These are phyloP conservation scores for Tribolium madens DNA, from an alignment of 1,140 invertebrate species.

Conservation along the genomic window DNA sequence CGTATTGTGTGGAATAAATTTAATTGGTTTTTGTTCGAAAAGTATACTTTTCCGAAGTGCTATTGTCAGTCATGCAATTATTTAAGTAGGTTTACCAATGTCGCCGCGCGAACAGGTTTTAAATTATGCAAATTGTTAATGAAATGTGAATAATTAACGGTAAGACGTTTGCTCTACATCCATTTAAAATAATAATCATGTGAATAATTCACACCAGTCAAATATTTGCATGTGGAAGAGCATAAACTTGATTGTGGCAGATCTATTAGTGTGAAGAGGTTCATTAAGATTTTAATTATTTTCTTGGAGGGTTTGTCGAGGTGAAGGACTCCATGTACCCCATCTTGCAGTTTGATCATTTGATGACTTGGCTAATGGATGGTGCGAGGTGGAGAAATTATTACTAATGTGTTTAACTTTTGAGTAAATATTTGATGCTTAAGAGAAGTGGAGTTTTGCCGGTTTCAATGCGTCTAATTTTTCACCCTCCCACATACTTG, in stretches of 20 bases:
- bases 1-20: slow-evolving; percentile 33
- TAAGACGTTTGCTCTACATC: slow-evolving; percentile 19
- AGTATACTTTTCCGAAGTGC: not conserved
- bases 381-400: not conserved
- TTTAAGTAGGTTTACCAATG: slow-evolving; percentile 23
- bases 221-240: slow-evolving; percentile 17
- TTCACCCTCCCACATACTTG: not conserved
- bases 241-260: slow-evolving; percentile 16
- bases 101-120: slow-evolving; percentile 10
- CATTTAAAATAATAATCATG: slow-evolving; percentile 5
- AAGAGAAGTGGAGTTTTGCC: not conserved
- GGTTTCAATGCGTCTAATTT: not conserved
- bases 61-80: slow-evolving; percentile 21
- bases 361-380: not conserved
- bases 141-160: slow-evolving; percentile 37
- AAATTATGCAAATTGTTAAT: slow-evolving; percentile 38
- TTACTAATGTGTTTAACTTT: not conserved
- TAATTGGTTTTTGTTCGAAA: slow-evolving; percentile 31
- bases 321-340: not conserved
- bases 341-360: not conserved
- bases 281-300: slow-evolving; percentile 30
- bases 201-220: slow-evolving; percentile 14
- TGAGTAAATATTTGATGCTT: no score
- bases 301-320: not conserved
- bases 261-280: slow-evolving; percentile 1